phyloP scores from a whole-genome alignment of 1,140 invertebrate species.

The Lepidurus packardi region DNA sequence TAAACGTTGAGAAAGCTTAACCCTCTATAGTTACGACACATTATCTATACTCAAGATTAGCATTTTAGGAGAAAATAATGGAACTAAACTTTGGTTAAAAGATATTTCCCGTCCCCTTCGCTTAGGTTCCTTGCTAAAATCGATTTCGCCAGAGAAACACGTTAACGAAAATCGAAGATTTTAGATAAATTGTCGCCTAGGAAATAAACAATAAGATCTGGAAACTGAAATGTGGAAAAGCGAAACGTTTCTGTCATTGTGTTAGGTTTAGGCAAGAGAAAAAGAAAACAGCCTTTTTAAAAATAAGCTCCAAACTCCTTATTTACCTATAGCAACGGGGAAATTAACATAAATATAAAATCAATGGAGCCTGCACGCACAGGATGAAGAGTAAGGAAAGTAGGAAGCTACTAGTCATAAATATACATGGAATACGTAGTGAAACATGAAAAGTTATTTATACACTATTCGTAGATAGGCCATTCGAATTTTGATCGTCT shows the following conservation, averaged over 20 bases:
- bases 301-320: neutral
- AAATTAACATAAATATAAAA: neutral
- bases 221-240: neutral
- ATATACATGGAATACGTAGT: no score
- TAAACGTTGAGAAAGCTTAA: neutral
- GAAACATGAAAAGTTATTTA: no score
- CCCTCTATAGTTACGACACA: neutral
- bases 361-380: neutral
- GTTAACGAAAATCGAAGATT: neutral
- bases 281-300: neutral
- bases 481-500: no score
- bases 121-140: neutral
- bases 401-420: no score
- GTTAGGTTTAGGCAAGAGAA: neutral
- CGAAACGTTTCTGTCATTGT: neutral
- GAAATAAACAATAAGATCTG: slow-evolving; percentile 1
- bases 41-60: neutral
- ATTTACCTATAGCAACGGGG: neutral
- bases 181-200: neutral
- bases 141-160: neutral
- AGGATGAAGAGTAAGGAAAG: no score
- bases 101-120: neutral
- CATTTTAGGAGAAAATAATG: neutral
- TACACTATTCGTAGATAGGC: no score
- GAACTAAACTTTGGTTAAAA: neutral